Evolutionary conservation across 2,113 vertebrate species (phyloP).

Genomic region (Prunella himalayana): DNA sequence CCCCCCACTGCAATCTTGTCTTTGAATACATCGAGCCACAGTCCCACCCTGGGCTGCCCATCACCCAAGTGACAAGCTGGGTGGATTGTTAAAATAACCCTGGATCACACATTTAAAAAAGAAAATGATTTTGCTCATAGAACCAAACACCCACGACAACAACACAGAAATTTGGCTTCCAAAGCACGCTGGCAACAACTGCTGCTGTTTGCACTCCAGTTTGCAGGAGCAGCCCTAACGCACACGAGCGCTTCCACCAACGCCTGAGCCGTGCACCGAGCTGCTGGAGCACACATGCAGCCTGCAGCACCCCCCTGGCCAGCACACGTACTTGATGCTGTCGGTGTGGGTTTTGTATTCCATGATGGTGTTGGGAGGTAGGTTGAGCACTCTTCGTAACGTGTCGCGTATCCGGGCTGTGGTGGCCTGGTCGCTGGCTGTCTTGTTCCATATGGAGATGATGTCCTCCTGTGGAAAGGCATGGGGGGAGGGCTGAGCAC

Average conservation of each 20-base stretch:
- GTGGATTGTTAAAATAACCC: not conserved
- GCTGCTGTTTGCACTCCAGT: not conserved
- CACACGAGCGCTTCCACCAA: not conserved
- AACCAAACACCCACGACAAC: not conserved
- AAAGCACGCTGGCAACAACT: not conserved
- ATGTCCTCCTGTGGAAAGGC: slow-evolving; percentile 73
- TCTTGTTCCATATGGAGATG: slow-evolving; percentile 87
- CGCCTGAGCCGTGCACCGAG: not conserved
- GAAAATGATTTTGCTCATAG: not conserved
- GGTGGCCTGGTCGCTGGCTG: slow-evolving; percentile 83
- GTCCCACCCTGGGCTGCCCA: not conserved
- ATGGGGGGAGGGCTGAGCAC: not conserved
- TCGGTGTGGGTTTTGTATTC: slow-evolving; percentile 87
- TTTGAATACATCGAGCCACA: not conserved
- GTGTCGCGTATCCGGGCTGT: slow-evolving; percentile 83
- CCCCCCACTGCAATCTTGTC: not conserved
- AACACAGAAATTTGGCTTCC: slow-evolving; percentile 10
- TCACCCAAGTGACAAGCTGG: not conserved
- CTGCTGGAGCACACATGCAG: not conserved
- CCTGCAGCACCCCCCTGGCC: not conserved
- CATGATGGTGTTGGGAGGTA: slow-evolving; percentile 87
- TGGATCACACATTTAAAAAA: not conserved
- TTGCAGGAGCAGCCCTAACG: not conserved
- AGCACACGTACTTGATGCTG: slow-evolving; percentile 82
- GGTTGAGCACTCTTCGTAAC: slow-evolving; percentile 80